Percentiles rank a stretch among this genome's conserved stretches.
phyloP scores from a whole-genome alignment of 2,797 vertebrate species.

The Oophaga sylvatica region DNA sequence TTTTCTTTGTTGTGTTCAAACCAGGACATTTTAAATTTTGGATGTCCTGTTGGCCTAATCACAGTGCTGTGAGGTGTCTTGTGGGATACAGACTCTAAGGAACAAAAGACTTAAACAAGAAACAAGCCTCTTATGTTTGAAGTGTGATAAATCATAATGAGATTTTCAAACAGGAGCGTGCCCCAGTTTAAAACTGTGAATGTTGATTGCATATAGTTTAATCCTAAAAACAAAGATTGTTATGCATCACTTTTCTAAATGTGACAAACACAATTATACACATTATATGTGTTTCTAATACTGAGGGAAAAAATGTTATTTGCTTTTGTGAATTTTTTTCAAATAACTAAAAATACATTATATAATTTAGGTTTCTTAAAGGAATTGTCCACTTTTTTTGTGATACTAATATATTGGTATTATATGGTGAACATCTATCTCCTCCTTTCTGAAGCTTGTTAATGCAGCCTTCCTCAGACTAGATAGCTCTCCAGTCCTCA shows the following conservation, averaged over 20 bases:
- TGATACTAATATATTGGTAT: no score
- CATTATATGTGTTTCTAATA: slow-evolving; percentile 15
- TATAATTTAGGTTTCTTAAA: background rate
- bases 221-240: slow-evolving; percentile 42
- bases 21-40: slow-evolving; percentile 50
- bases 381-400: background rate
- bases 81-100: slow-evolving; percentile 50
- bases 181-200: slow-evolving; percentile 53
- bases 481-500: no score
- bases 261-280: slow-evolving; percentile 11
- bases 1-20: slow-evolving; percentile 51
- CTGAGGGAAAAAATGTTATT: background rate
- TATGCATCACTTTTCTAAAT: slow-evolving; percentile 10
- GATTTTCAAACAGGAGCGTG: slow-evolving; percentile 59
- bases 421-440: no score
- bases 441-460: no score
- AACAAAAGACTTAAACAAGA: slow-evolving; percentile 53
- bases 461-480: no score
- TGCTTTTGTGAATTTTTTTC: background rate
- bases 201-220: slow-evolving; percentile 45
- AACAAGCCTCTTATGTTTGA: slow-evolving; percentile 62
- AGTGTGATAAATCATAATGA: slow-evolving; percentile 61
- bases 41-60: slow-evolving; percentile 57
- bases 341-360: background rate
- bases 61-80: slow-evolving; percentile 46